A percentile compares a stretch with the other conserved stretches of the same genome.
These are phyloP conservation scores for Pseudoatta argentina DNA, from an alignment of 1,140 invertebrate genomes.

Conservation along the genomic window DNA sequence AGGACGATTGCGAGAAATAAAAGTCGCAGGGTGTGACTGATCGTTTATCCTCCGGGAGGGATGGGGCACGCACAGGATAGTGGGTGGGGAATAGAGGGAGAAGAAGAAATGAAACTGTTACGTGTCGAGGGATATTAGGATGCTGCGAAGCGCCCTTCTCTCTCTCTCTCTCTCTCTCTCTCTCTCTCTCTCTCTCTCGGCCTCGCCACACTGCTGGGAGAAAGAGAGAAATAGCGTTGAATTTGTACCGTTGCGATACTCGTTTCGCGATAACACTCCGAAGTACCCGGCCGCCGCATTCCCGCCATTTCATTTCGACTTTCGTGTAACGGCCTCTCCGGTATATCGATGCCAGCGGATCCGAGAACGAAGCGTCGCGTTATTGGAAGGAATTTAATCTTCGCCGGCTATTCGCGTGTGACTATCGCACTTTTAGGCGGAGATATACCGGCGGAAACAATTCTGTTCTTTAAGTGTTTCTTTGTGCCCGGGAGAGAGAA, in stretches of 20 bases:
- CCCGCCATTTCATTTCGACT: slow-evolving; percentile 79
- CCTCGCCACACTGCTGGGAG: not conserved
- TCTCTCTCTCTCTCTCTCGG: slow-evolving; percentile 19
- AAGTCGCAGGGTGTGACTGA: slow-evolving; percentile 84
- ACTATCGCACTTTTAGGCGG: slow-evolving; percentile 18
- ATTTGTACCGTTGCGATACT: slow-evolving; percentile 74
- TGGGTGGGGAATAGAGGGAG: slow-evolving; percentile 35
- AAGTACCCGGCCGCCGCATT: slow-evolving; percentile 74
- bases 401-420: slow-evolving; percentile 55
- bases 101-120: slow-evolving; percentile 76
- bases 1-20: slow-evolving; percentile 82
- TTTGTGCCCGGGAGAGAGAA: not conserved
- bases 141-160: slow-evolving; percentile 62
- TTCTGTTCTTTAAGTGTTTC: slow-evolving; percentile 37
- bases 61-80: slow-evolving; percentile 55
- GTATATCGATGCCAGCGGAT: slow-evolving; percentile 66
- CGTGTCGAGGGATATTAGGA: slow-evolving; percentile 76
- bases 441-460: slow-evolving; percentile 24
- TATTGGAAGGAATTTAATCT: slow-evolving; percentile 74
- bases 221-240: slow-evolving; percentile 59
- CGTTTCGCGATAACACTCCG: slow-evolving; percentile 74
- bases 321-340: slow-evolving; percentile 48
- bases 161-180: slow-evolving; percentile 14
- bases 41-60: slow-evolving; percentile 78
- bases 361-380: slow-evolving; percentile 43